These are phyloP conservation scores for Cyanocitta stelleri DNA, from an alignment of 2,113 vertebrate species.

Conservation along the genomic window DNA sequence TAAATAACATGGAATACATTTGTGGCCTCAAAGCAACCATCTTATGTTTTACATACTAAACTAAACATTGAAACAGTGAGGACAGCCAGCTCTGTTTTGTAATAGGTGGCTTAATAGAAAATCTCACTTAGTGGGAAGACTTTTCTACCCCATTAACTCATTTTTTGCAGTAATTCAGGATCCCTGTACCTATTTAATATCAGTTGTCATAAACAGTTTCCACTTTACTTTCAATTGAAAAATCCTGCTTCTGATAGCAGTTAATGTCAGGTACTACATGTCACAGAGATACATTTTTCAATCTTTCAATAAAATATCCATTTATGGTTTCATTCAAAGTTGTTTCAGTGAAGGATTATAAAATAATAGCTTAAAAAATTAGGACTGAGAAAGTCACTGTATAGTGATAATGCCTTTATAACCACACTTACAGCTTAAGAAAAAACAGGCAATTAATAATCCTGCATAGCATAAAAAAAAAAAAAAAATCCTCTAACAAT, in stretches of 20 bases:
- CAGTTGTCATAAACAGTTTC: constrained; percentile 16
- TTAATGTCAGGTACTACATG: background rate
- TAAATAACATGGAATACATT: background rate
- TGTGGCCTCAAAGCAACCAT: background rate
- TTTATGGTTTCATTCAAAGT: background rate
- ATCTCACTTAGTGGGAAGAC: background rate
- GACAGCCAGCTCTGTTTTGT: background rate
- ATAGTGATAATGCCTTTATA: background rate
- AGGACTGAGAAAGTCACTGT: background rate
- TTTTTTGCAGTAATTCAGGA: background rate
- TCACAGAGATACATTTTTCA: background rate
- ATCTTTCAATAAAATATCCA: background rate
- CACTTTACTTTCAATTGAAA: constrained; percentile 9
- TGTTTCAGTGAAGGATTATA: background rate
- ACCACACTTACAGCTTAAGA: background rate
- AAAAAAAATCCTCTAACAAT: background rate
- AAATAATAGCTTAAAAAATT: background rate
- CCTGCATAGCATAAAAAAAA: background rate
- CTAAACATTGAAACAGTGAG: background rate
- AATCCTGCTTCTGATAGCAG: background rate
- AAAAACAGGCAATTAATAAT: background rate
- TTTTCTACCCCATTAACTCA: background rate
- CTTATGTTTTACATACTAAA: background rate
- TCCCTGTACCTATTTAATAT: background rate
- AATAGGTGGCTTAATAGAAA: background rate